Percentiles rank a stretch among this genome's conserved stretches.
phyloP scores from a whole-genome alignment of 2,888 invertebrate species.

The Chrysolina haemoptera region DNA sequence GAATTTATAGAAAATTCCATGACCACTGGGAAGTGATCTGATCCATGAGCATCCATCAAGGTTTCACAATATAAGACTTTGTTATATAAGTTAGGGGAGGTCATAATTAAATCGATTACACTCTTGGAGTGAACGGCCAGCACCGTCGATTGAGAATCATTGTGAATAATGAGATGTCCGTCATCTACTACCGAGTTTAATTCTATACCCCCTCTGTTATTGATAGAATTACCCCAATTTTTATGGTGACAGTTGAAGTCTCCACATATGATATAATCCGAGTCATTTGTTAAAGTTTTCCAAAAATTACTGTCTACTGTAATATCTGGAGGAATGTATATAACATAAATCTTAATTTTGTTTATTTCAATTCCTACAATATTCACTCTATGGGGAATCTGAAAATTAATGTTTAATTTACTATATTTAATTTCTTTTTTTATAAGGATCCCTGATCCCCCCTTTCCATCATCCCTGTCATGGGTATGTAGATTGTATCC shows the following conservation, averaged over 20 bases:
- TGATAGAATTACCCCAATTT: slow-evolving; percentile 16
- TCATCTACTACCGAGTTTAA: slow-evolving; percentile 10
- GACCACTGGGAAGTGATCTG: slow-evolving; percentile 4
- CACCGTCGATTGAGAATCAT: slow-evolving; percentile 3
- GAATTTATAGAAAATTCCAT: neutral
- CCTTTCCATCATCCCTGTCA: slow-evolving; percentile 26
- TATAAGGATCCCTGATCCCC: slow-evolving; percentile 18
- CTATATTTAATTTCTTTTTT: neutral
- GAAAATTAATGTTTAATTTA: neutral
- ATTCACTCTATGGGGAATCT: slow-evolving; percentile 17
- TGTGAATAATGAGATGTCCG: neutral
- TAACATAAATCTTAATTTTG: neutral
- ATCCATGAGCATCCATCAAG: neutral
- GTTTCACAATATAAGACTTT: neutral
- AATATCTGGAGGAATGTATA: slow-evolving; percentile 1
- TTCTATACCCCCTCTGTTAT: slow-evolving; percentile 14
- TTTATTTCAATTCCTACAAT: neutral
- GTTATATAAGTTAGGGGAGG: slow-evolving; percentile 10
- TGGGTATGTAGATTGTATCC: neutral
- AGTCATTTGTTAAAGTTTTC: neutral
- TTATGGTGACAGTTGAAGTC: no score
- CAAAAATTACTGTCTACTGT: neutral
- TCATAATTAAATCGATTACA: neutral
- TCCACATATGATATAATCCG: slow-evolving; percentile 7
- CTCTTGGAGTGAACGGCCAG: neutral